These are phyloP conservation scores for Trichogramma dendrolimi DNA, from an alignment of 2,888 invertebrate genomes.

Conservation along the genomic window DNA sequence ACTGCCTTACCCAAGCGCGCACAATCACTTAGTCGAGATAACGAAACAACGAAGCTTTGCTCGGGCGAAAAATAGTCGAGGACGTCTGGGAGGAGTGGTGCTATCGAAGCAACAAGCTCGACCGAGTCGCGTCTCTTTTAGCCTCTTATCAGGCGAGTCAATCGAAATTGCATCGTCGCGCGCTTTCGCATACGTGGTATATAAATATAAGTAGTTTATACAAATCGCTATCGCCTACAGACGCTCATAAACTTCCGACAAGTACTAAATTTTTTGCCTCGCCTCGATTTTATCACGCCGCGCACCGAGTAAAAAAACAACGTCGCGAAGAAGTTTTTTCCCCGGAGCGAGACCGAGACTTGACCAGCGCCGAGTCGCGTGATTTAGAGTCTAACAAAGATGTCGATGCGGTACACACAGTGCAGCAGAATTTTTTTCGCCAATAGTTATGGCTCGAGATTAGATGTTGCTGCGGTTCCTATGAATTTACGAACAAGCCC, in stretches of 20 bases:
- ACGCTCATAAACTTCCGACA: constrained; percentile 24
- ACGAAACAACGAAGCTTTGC: constrained; percentile 35
- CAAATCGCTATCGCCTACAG: constrained; percentile 11
- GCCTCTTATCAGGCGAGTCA: constrained; percentile 32
- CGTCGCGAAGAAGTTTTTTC: constrained; percentile 11
- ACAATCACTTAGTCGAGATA: constrained; percentile 35
- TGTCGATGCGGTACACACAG: no score
- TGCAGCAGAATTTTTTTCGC: no score
- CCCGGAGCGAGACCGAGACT: no score
- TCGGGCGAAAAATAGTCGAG: constrained; percentile 1
- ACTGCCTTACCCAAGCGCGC: constrained; percentile 6
- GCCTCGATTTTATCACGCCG: constrained; percentile 1
- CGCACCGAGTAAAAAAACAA: constrained; percentile 12
- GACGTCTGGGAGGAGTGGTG: not conserved
- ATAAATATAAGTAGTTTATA: constrained; percentile 33
- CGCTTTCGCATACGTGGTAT: constrained; percentile 20
- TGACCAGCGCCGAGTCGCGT: no score
- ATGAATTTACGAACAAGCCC: no score
- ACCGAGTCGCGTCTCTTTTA: constrained; percentile 13
- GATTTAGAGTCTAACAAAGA: no score
- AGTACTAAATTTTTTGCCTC: constrained; percentile 26
- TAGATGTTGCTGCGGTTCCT: no score
- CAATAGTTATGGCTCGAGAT: no score
- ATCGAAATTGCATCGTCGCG: constrained; percentile 34
- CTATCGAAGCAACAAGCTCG: constrained; percentile 28